Evolutionary conservation across 2,113 vertebrate species (phyloP).

Genomic region (Eulacestoma nigropectus): DNA sequence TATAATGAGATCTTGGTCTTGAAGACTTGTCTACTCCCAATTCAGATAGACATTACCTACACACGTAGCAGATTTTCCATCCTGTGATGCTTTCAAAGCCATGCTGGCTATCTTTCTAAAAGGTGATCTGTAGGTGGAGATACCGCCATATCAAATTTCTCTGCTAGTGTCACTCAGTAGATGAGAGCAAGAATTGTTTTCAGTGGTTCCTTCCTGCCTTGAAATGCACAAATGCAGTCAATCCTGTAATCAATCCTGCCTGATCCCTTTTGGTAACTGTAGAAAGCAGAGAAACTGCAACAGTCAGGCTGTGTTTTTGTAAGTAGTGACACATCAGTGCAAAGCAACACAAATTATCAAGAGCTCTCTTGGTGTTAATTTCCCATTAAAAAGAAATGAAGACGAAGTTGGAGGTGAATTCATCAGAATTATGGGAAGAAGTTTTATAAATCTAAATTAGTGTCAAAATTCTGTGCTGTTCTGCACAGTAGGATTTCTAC

Average conservation of each 20-base stretch:
- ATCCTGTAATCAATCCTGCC: not conserved
- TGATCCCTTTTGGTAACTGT: not conserved
- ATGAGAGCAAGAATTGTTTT: not conserved
- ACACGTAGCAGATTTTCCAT: not conserved
- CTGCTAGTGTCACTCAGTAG: not conserved
- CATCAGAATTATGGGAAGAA: not conserved
- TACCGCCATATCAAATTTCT: not conserved
- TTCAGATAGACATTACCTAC: not conserved
- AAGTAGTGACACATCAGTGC: not conserved
- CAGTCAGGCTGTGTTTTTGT: not conserved
- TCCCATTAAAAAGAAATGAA: not conserved
- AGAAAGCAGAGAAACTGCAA: not conserved
- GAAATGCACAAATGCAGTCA: not conserved
- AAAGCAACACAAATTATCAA: not conserved
- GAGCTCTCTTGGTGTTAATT: not conserved
- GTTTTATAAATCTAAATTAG: not conserved
- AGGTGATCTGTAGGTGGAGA: not conserved
- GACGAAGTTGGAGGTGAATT: not conserved
- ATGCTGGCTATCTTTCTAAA: not conserved
- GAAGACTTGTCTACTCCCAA: not conserved
- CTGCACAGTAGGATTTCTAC: not conserved
- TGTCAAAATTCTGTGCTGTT: not conserved
- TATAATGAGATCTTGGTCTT: not conserved
- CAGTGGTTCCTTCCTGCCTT: not conserved
- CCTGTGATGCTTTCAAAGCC: not conserved